Conservation (phyloP, 2,888 invertebrate genomes). For the Harmothoe impar region DNA sequence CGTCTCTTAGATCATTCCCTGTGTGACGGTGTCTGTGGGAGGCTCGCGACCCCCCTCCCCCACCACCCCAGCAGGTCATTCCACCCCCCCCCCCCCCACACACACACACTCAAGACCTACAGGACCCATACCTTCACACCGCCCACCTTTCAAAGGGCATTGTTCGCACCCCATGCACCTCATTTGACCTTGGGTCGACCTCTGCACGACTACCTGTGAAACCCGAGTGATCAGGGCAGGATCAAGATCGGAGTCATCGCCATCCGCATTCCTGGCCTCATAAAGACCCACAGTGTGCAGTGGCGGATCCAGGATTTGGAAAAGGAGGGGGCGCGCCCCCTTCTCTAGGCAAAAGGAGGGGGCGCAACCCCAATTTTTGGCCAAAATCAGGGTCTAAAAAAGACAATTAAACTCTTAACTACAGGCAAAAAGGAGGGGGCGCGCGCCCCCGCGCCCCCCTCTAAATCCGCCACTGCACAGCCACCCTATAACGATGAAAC, state of each 20-base stretch:
- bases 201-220: background rate
- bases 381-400: too few species aligned
- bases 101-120: background rate
- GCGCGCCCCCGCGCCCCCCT: too few species aligned
- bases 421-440: too few species aligned
- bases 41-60: background rate
- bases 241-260: slow-evolving; percentile 9
- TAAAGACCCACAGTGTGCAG: slow-evolving; percentile 20
- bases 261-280: background rate
- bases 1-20: background rate
- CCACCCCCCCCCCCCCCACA: background rate
- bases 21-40: background rate
- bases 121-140: background rate
- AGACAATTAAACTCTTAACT: too few species aligned
- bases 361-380: too few species aligned
- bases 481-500: background rate
- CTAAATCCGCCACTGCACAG: too few species aligned
- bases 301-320: too few species aligned
- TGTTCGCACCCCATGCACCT: background rate
- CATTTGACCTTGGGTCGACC: background rate
- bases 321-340: too few species aligned
- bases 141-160: background rate
- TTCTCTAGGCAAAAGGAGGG: too few species aligned
- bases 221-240: slow-evolving; percentile 17
- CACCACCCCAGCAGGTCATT: background rate